Percentiles rank a stretch among this genome's conserved stretches.
Conservation (phyloP, 2,888 invertebrate species). For the Melitaea athalia region DNA sequence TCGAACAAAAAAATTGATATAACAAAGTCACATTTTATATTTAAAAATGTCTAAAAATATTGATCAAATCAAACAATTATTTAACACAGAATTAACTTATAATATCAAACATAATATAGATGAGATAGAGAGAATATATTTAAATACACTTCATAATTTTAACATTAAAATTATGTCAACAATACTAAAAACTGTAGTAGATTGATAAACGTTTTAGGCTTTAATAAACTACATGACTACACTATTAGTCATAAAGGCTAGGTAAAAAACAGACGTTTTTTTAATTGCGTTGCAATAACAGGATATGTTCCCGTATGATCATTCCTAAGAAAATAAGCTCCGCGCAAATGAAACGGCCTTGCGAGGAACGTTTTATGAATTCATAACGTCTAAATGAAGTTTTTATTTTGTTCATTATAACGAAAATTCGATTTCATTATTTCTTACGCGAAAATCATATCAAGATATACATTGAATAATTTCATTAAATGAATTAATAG, state of each 20-base stretch:
- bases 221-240: too few species aligned
- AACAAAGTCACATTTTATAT: too few species aligned
- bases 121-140: too few species aligned
- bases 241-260: not conserved
- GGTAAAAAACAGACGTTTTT: not conserved
- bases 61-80: too few species aligned
- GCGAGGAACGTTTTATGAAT: slow-evolving; percentile 65
- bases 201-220: too few species aligned
- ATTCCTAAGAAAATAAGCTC: slow-evolving; percentile 55
- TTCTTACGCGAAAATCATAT: slow-evolving; percentile 43
- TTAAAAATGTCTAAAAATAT: too few species aligned
- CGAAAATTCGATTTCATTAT: slow-evolving; percentile 56
- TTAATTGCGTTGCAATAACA: not conserved
- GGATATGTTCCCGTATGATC: slow-evolving; percentile 26
- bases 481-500: not conserved
- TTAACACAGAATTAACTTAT: too few species aligned
- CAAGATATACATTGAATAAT: not conserved
- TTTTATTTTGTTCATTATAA: slow-evolving; percentile 67
- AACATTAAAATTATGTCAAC: too few species aligned
- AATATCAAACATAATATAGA: too few species aligned
- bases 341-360: slow-evolving; percentile 57
- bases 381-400: slow-evolving; percentile 65
- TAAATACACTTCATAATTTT: too few species aligned
- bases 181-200: too few species aligned
- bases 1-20: too few species aligned